phyloP scores from a whole-genome alignment of 2,113 vertebrate species.

The Tyrannus savana region DNA sequence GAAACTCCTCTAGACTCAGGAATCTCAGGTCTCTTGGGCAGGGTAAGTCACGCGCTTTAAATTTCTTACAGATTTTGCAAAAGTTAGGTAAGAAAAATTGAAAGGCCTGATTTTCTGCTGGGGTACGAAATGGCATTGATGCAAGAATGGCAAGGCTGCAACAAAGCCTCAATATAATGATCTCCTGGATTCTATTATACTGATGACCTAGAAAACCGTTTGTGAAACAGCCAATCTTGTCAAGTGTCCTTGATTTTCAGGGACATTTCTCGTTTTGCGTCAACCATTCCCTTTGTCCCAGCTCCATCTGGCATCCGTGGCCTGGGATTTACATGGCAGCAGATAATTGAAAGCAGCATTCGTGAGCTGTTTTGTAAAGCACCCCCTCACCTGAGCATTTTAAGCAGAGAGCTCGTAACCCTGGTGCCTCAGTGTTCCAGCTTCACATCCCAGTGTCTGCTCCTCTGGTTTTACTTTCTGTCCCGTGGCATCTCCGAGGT shows the following conservation, averaged over 20 bases:
- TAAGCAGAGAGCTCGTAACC: neutral
- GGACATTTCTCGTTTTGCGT: neutral
- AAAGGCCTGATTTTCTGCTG: neutral
- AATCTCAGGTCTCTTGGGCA: neutral
- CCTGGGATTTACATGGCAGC: slow-evolving; percentile 3
- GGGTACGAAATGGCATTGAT: neutral
- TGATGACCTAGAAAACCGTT: neutral
- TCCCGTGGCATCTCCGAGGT: neutral
- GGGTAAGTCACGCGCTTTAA: neutral
- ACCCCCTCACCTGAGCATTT: neutral
- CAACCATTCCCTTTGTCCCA: neutral
- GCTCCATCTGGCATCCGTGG: neutral
- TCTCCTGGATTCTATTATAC: neutral
- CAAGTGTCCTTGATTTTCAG: slow-evolving; percentile 35
- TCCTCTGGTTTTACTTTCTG: neutral
- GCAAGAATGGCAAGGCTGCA: neutral
- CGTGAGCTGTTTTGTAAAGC: neutral
- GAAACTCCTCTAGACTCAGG: neutral
- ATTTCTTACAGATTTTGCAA: neutral
- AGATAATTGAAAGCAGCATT: neutral
- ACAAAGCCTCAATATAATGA: neutral
- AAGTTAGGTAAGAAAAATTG: neutral
- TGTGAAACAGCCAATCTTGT: neutral
- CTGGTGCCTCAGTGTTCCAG: neutral
- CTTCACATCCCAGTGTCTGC: neutral